Conservation (phyloP, 2,113 vertebrate species). For the Tonatia bakeri region DNA sequence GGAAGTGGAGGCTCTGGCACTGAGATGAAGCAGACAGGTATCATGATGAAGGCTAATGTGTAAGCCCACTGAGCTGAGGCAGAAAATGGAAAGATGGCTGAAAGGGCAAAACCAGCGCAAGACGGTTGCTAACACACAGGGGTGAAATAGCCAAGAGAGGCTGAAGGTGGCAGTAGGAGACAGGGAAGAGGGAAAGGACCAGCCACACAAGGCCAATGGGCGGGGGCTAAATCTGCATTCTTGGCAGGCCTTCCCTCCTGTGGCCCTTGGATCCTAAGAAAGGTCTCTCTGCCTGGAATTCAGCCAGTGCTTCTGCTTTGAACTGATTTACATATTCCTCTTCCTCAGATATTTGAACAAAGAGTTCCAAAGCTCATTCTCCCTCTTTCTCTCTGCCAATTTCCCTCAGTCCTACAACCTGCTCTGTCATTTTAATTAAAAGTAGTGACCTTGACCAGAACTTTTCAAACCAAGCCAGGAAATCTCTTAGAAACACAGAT, state of each 20-base stretch:
- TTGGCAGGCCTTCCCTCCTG: background rate
- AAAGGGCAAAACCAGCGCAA: background rate
- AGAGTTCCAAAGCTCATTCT: background rate
- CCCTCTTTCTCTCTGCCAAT: background rate
- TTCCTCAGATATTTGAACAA: background rate
- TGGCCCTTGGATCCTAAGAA: background rate
- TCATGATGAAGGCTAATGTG: background rate
- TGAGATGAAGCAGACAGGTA: background rate
- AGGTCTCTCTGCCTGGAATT: background rate
- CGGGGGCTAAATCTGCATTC: background rate
- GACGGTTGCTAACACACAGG: no score
- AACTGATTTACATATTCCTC: background rate
- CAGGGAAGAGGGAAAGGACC: background rate
- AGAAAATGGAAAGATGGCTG: background rate
- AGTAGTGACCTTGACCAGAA: background rate
- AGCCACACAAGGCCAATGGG: fast-evolving
- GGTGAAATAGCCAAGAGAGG: background rate
- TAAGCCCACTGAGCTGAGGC: background rate
- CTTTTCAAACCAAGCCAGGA: background rate
- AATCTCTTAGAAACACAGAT: background rate
- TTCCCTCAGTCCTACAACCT: background rate
- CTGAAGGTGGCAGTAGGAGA: background rate
- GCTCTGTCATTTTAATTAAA: background rate
- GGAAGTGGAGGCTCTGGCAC: background rate
- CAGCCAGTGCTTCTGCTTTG: background rate